phyloP scores from a whole-genome alignment of 2,797 vertebrate genomes.

The Sebastes miniatus region DNA sequence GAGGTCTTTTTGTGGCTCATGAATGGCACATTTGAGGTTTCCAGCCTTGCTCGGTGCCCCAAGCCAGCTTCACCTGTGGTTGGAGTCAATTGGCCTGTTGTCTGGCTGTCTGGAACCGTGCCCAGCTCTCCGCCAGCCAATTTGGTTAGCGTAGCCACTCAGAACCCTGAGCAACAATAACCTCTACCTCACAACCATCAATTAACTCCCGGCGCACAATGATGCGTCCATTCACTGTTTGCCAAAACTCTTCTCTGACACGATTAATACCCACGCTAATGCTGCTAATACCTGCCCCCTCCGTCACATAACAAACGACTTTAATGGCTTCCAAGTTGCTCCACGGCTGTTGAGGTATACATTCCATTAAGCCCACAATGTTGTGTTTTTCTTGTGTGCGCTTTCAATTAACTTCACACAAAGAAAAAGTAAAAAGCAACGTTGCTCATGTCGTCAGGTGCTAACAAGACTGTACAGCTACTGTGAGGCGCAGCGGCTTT shows the following conservation, averaged over 20 bases:
- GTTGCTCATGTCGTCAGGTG: not conserved
- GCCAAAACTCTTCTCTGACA: slow-evolving; percentile 68
- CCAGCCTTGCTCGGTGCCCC: slow-evolving; percentile 66
- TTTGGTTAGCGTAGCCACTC: slow-evolving; percentile 58
- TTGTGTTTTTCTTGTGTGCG: slow-evolving; percentile 14
- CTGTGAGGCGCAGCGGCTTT: not conserved
- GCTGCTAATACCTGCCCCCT: slow-evolving; percentile 66
- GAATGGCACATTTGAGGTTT: slow-evolving; percentile 75
- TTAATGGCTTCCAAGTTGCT: slow-evolving; percentile 40
- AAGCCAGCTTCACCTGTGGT: slow-evolving; percentile 78
- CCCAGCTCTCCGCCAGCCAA: slow-evolving; percentile 60
- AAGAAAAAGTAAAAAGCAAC: not conserved
- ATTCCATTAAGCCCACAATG: slow-evolving; percentile 43
- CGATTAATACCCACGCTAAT: slow-evolving; percentile 53
- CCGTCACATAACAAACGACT: slow-evolving; percentile 39
- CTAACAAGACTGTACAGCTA: not conserved
- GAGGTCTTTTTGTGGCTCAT: slow-evolving; percentile 68
- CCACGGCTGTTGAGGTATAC: slow-evolving; percentile 18
- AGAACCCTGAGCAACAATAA: slow-evolving; percentile 62
- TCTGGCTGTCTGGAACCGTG: slow-evolving; percentile 66
- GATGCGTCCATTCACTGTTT: slow-evolving; percentile 65
- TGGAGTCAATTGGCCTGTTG: slow-evolving; percentile 77
- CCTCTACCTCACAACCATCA: slow-evolving; percentile 62
- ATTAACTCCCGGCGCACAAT: slow-evolving; percentile 66
- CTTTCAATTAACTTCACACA: slow-evolving; percentile 21